Conservation (phyloP, 2,113 vertebrate genomes). For the Plectropomus leopardus region DNA sequence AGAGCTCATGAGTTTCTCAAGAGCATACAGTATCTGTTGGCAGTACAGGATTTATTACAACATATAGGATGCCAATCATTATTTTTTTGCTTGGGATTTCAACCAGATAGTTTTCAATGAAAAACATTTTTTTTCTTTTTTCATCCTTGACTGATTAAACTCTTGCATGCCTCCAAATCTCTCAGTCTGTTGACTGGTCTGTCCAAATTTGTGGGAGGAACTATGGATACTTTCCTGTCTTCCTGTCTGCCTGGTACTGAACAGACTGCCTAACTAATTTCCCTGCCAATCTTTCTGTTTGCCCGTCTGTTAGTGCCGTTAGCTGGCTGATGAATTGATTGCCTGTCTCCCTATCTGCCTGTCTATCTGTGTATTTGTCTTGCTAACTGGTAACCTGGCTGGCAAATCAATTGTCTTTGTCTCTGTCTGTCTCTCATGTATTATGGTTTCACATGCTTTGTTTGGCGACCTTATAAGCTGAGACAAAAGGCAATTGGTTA, state of each 20-base stretch:
- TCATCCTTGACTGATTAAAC: conserved; percentile 30
- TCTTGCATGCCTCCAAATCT: conserved; percentile 16
- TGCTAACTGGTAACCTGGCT: conserved; percentile 32
- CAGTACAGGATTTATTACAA: background rate
- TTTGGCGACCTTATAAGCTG: background rate
- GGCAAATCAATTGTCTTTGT: conserved; percentile 28
- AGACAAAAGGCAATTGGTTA: background rate
- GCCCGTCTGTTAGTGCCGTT: conserved; percentile 38
- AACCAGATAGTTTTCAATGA: background rate
- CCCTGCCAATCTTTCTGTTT: conserved; percentile 42
- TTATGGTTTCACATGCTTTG: background rate
- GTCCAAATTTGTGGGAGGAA: conserved; percentile 34
- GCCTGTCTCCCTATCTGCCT: conserved; percentile 39
- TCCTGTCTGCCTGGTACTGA: conserved; percentile 25
- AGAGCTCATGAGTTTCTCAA: background rate
- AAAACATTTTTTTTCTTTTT: conserved; percentile 6
- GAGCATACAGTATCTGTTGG: background rate
- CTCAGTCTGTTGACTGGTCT: conserved; percentile 39
- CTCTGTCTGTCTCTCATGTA: background rate
- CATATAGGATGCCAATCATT: background rate
- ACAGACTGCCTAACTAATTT: conserved; percentile 38
- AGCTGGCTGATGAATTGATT: conserved; percentile 48
- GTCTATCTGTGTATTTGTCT: conserved; percentile 49
- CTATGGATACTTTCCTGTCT: conserved; percentile 22
- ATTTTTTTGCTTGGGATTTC: background rate